Evolutionary conservation across 2,797 vertebrate genomes (phyloP).

Genomic region (Microchirus variegatus): DNA sequence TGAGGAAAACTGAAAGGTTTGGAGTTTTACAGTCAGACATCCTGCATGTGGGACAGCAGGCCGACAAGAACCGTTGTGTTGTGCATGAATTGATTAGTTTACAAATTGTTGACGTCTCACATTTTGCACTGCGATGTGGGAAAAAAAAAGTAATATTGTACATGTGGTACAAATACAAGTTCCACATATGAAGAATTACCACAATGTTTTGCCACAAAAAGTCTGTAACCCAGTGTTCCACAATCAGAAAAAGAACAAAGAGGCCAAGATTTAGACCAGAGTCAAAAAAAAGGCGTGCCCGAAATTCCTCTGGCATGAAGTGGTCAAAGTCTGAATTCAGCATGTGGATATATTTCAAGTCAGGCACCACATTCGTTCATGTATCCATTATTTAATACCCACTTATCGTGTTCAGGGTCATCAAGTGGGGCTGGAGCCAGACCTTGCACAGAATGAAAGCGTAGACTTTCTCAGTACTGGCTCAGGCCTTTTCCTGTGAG

Average conservation of each 20-base stretch:
- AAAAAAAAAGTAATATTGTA: not conserved
- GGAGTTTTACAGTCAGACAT: constrained; percentile 19
- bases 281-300: constrained; percentile 35
- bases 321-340: constrained; percentile 35
- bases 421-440: constrained; percentile 10
- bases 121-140: not conserved
- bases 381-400: constrained; percentile 35
- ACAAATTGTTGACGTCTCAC: no score
- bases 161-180: not conserved
- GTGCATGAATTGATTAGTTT: no score
- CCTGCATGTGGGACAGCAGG: constrained; percentile 8
- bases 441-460: constrained; percentile 9
- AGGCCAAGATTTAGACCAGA: constrained; percentile 19
- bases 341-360: constrained; percentile 43
- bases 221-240: constrained; percentile 46
- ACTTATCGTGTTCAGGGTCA: constrained; percentile 31
- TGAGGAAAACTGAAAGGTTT: constrained; percentile 33
- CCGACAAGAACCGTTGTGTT: not conserved
- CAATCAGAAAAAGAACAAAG: constrained; percentile 21
- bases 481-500: not conserved
- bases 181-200: constrained; percentile 1
- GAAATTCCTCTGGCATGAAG: constrained; percentile 51
- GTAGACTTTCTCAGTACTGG: not conserved
- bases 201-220: constrained; percentile 12
- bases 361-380: constrained; percentile 24